Evolutionary conservation across 2,888 invertebrate species (phyloP).

Genomic region (Drosophila mettleri): DNA sequence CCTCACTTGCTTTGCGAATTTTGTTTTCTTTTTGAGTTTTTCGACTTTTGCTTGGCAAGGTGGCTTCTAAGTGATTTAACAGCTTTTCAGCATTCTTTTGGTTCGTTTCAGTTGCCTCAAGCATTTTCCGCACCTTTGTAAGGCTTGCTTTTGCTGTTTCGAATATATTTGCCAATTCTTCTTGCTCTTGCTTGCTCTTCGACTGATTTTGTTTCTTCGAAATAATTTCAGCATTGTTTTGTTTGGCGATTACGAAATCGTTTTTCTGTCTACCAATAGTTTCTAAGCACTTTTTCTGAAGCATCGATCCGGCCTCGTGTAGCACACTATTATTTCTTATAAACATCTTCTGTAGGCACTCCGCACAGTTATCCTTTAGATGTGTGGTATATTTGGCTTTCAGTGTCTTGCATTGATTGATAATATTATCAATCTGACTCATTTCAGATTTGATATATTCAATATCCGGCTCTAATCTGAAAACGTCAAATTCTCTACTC

Average conservation of each 20-base stretch:
- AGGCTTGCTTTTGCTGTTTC: not conserved
- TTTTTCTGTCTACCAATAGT: not conserved
- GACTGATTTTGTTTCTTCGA: too few relatives aligned
- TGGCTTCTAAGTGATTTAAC: not conserved
- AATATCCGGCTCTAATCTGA: not conserved
- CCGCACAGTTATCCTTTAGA: not conserved
- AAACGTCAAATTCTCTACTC: not conserved
- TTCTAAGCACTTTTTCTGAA: conserved; percentile 13
- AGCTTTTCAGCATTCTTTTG: not conserved
- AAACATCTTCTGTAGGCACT: conserved; percentile 1
- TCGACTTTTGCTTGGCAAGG: not conserved
- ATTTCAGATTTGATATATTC: conserved; percentile 15
- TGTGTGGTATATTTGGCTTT: conserved; percentile 8
- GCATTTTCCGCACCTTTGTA: not conserved
- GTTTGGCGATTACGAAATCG: not conserved
- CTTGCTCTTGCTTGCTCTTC: not conserved
- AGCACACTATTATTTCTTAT: conserved; percentile 9
- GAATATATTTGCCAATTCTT: not conserved
- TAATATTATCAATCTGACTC: conserved; percentile 32
- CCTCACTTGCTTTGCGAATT: not conserved
- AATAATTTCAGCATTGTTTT: not conserved
- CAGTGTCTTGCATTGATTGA: conserved; percentile 28
- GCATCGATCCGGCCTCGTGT: not conserved
- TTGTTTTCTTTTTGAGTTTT: not conserved
- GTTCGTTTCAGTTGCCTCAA: not conserved